Percentiles rank a stretch among this genome's conserved stretches.
Evolutionary conservation across 2,113 vertebrate species (phyloP).

Genomic region (Ellobius talpinus): DNA sequence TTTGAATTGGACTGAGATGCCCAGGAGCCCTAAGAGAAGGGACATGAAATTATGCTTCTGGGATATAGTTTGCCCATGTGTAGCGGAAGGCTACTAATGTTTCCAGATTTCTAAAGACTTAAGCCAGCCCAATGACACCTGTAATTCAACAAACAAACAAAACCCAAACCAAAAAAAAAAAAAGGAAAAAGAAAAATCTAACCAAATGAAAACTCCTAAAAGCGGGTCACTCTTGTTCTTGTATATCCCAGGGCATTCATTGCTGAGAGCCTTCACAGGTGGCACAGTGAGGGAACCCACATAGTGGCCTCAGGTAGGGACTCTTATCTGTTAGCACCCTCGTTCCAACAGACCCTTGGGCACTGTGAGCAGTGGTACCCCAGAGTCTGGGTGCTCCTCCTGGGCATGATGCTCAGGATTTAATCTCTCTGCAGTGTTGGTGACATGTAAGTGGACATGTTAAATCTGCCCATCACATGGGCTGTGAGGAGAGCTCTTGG

Average conservation of each 20-base stretch:
- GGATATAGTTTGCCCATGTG: not conserved
- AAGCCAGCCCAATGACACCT: not conserved
- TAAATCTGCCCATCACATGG: slow-evolving; percentile 66
- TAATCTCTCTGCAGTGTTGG: slow-evolving; percentile 75
- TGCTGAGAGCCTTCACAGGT: not conserved
- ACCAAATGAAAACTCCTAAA: not conserved
- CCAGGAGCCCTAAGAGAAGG: not conserved
- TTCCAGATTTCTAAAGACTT: not conserved
- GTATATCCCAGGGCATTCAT: not conserved
- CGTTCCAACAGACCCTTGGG: not conserved
- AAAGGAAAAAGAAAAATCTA: not conserved
- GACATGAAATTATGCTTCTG: slow-evolving; percentile 18
- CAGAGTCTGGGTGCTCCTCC: not conserved
- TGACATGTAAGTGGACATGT: slow-evolving; percentile 76
- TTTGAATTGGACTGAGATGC: not conserved
- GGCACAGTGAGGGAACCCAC: not conserved
- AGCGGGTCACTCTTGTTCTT: not conserved
- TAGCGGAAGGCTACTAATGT: not conserved
- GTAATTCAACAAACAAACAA: not conserved
- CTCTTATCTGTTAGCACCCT: not conserved
- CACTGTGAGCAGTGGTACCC: not conserved
- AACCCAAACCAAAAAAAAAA: not conserved
- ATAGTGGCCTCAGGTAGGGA: not conserved
- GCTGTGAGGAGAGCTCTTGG: slow-evolving; percentile 81
- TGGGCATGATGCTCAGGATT: slow-evolving; percentile 33